These are phyloP conservation scores for Cerastis rubricosa DNA, from an alignment of 2,888 invertebrate species.

Conservation along the genomic window DNA sequence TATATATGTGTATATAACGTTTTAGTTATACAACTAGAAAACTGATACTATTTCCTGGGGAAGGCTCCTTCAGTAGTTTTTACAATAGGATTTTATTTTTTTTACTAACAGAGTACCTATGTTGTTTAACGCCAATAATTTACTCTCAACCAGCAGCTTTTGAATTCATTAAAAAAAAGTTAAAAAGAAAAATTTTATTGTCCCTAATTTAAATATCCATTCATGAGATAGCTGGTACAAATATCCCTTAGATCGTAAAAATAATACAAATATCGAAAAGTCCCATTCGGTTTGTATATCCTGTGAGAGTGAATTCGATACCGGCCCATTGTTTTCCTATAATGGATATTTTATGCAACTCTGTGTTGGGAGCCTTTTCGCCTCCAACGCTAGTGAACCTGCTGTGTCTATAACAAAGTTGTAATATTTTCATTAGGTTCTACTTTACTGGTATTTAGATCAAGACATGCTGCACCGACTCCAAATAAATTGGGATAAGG, in stretches of 20 bases:
- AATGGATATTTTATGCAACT: conserved; percentile 75
- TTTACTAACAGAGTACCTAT: too few relatives aligned
- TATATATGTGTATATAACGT: too few relatives aligned
- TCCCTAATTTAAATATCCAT: neutral
- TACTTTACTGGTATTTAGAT: neutral
- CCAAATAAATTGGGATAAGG: too few relatives aligned
- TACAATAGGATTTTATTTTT: too few relatives aligned
- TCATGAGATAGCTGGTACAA: neutral
- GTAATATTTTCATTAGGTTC: neutral
- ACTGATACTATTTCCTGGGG: too few relatives aligned
- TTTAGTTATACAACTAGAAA: too few relatives aligned
- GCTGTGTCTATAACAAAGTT: conserved; percentile 24
- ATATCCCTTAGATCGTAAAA: conserved; percentile 28
- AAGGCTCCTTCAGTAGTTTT: too few relatives aligned
- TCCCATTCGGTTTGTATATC: conserved; percentile 55
- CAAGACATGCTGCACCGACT: too few relatives aligned
- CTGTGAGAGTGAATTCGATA: conserved; percentile 63
- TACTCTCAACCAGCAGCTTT: too few relatives aligned
- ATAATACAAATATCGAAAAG: conserved; percentile 39
- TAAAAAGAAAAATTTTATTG: too few relatives aligned
- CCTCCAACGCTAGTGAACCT: conserved; percentile 23
- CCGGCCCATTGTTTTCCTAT: conserved; percentile 62
- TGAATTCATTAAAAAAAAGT: too few relatives aligned
- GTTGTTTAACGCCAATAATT: too few relatives aligned
- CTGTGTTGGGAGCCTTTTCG: conserved; percentile 57